Evolutionary conservation across 2,888 invertebrate genomes (phyloP), one percentile per base, ranked within the genome.

Genomic region (Sarcophaga variegata): DNA sequence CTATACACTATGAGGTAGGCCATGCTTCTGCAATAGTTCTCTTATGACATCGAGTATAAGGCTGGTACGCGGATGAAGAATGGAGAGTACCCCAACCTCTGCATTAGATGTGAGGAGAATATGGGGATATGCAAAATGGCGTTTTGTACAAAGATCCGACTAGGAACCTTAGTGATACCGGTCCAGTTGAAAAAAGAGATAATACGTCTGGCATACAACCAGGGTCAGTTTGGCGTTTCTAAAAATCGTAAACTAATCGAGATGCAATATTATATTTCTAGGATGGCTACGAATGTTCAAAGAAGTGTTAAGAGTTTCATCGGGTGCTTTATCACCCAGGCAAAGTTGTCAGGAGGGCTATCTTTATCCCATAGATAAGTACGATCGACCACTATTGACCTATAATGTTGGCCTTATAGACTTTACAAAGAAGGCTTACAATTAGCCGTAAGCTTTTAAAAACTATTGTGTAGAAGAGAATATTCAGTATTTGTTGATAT

Each of bases 161-260:
- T 2, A 74, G 77, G 49, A 70, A 87, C 0, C n/a, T 90, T 1
- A 80, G 90, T 92, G 0, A 89, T 93, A 25, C 93, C 93, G 0
- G 90, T 87, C 54, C 27, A 27, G 4, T 90, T 94, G 91, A 80
- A 22, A 22, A 22, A 71, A 2, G 90, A 93, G 77, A 90, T 93
- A 5, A 93, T 93, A 10, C 88, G 88, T 69, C 89, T 81, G 22
- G 89, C 89, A 0, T 93, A 93, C 87, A 17, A 71, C 0, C 81
- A 88, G 67, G 80, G 85, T 8, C 85, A 88, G 25, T 88, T 82
- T 45, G 67, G 27, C 17, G 45, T 67, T 67, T 11, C 67, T 8
- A 71, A 71, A 20, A 49, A 47, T 60, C 37, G 37, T 47, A 62
- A 70, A 4, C 47, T 71, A 25, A 47, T 62, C 22, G 20, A 64